A percentile compares a stretch with the other conserved stretches of the same genome.
Conservation (phyloP, 2,888 invertebrate species). For the Molanna angustata region DNA sequence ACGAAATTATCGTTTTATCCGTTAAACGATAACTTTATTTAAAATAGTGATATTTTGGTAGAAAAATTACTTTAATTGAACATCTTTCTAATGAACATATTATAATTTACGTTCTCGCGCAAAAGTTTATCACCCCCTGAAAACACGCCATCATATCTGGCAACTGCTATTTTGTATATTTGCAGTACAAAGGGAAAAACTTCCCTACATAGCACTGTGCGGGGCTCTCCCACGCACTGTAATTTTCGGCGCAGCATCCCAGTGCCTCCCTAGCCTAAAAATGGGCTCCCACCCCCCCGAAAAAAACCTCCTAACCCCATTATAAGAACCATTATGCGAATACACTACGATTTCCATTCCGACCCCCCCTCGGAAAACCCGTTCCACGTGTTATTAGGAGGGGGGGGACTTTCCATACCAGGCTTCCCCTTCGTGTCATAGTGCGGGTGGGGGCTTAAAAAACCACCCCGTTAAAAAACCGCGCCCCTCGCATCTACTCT, state of each 20-base stretch:
- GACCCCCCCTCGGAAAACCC: slow-evolving; percentile 14
- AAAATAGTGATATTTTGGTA: too few relatives aligned
- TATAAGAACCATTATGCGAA: slow-evolving; percentile 33
- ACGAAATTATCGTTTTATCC: too few relatives aligned
- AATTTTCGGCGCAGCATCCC: slow-evolving; percentile 31
- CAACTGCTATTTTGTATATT: slow-evolving; percentile 32
- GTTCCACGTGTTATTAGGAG: slow-evolving; percentile 12
- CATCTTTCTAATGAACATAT: too few relatives aligned
- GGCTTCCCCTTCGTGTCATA: slow-evolving; percentile 11
- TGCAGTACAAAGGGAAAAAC: slow-evolving; percentile 32
- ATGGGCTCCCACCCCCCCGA: slow-evolving; percentile 15
- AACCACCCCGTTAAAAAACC: slow-evolving; percentile 32
- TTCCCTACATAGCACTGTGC: slow-evolving; percentile 19
- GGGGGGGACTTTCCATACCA: slow-evolving; percentile 7
- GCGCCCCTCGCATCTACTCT: slow-evolving; percentile 23
- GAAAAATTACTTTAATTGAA: too few relatives aligned
- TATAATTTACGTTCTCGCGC: too few relatives aligned
- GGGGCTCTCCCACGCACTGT: slow-evolving; percentile 27
- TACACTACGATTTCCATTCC: slow-evolving; percentile 30
- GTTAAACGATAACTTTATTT: too few relatives aligned
- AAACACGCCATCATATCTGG: slow-evolving; percentile 24
- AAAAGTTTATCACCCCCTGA: neutral
- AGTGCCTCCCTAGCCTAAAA: slow-evolving; percentile 6
- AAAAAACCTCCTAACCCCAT: slow-evolving; percentile 33
- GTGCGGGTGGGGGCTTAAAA: slow-evolving; percentile 26